Percentiles rank a stretch among this genome's conserved stretches.
These are phyloP conservation scores for Terebella lapidaria DNA, from an alignment of 2,888 invertebrate species.

Conservation along the genomic window DNA sequence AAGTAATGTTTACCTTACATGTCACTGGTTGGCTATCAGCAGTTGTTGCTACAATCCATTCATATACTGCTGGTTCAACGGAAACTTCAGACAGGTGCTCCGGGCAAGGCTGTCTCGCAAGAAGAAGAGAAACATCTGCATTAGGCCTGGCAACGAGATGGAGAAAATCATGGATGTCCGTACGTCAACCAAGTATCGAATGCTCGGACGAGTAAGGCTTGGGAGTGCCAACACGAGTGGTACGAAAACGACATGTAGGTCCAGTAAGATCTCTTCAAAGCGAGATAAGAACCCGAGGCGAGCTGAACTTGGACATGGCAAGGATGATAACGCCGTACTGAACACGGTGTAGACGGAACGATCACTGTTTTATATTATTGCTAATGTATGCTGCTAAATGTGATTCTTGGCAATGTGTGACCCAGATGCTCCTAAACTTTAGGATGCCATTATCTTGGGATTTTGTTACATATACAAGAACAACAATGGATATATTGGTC, in stretches of 20 bases:
- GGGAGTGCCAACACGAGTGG: not conserved
- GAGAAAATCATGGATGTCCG: not conserved
- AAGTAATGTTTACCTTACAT: conserved; percentile 50
- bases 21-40: conserved; percentile 56
- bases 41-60: conserved; percentile 56
- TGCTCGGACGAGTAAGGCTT: not conserved
- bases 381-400: too few species aligned
- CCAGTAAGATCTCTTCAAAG: not conserved
- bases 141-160: not conserved
- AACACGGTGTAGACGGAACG: too few species aligned
- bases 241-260: not conserved
- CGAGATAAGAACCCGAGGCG: not conserved
- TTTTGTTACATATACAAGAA: too few species aligned
- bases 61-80: conserved; percentile 56
- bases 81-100: conserved; percentile 44
- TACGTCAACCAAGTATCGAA: not conserved
- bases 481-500: too few species aligned
- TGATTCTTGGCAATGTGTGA: too few species aligned
- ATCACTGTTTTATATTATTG: too few species aligned
- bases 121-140: not conserved
- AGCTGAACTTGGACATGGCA: not conserved
- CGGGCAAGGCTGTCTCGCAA: not conserved
- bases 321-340: not conserved
- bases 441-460: too few species aligned
- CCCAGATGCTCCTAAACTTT: too few species aligned